A percentile compares a stretch with the other conserved stretches of the same genome.
Conservation (phyloP, 2,888 invertebrate species). For the Gryllus longicercus region DNA sequence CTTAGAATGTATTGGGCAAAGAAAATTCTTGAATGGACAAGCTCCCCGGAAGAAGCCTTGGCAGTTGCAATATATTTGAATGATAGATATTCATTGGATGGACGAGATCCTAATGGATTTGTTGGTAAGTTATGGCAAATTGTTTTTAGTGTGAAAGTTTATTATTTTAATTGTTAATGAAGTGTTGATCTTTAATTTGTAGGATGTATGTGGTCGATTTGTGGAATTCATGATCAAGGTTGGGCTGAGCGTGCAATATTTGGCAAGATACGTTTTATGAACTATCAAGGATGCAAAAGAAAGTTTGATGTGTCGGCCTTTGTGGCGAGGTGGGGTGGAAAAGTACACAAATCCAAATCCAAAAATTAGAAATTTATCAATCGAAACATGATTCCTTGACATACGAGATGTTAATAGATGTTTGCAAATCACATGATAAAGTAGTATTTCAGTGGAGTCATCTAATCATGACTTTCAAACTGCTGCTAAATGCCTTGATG, state of each 20-base stretch:
- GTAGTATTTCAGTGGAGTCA: no score
- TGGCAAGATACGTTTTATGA: conserved; percentile 91
- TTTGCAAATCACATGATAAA: no score
- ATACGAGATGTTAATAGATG: neutral
- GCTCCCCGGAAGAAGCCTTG: conserved; percentile 74
- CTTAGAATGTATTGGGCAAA: conserved; percentile 95
- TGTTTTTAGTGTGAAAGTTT: conserved; percentile 8
- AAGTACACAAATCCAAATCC: conserved; percentile 26
- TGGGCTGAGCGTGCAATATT: conserved; percentile 82
- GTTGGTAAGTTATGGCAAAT: conserved; percentile 61
- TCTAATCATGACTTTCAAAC: no score
- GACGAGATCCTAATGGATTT: conserved; percentile 85
- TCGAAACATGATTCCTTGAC: neutral
- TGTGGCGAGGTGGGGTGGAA: conserved; percentile 57
- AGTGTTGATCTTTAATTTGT: conserved; percentile 39
- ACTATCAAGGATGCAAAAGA: conserved; percentile 80
- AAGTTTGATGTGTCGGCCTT: conserved; percentile 79
- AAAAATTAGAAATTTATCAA: neutral
- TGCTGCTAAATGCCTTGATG: no score
- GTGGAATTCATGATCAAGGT: conserved; percentile 88
- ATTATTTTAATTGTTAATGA: conserved; percentile 22
- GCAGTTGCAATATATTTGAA: conserved; percentile 76
- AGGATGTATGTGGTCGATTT: conserved; percentile 95
- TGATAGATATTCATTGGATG: conserved; percentile 84
- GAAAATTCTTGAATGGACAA: conserved; percentile 88